Evolutionary conservation across 2,113 vertebrate genomes (phyloP).

Genomic region (Seriola quinqueradiata): DNA sequence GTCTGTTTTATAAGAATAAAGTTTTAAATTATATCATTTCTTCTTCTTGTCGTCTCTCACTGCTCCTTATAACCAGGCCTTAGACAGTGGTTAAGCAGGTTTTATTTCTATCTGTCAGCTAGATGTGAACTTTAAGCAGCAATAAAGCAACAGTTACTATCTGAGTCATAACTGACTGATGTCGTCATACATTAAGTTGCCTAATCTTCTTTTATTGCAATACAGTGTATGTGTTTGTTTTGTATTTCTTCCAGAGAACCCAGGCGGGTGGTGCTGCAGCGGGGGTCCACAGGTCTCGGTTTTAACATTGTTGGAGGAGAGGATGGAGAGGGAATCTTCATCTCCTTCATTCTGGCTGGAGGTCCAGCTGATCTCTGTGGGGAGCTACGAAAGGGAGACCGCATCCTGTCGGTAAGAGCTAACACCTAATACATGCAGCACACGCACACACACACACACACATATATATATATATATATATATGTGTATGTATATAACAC

Average conservation of each 20-base stretch:
- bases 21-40: not conserved
- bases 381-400: slow-evolving; percentile 96
- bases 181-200: too few species aligned
- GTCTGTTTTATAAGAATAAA: too few species aligned
- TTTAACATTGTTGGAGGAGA: slow-evolving; percentile 99
- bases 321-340: slow-evolving; percentile 98
- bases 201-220: not conserved
- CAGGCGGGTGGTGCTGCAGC: slow-evolving; percentile 92
- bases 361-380: slow-evolving; percentile 98
- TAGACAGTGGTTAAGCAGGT: not conserved
- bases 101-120: not conserved
- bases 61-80: too few species aligned
- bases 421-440: not conserved
- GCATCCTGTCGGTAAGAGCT: slow-evolving; percentile 92
- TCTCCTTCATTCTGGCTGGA: slow-evolving; percentile 97
- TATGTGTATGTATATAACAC: not conserved
- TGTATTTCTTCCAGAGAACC: slow-evolving; percentile 87
- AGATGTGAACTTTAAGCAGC: not conserved
- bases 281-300: slow-evolving; percentile 95
- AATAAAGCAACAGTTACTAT: not conserved
- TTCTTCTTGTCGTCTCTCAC: too few species aligned
- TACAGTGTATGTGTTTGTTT: not conserved
- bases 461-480: too few species aligned
- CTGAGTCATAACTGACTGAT: not conserved
- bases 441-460: too few species aligned